These are phyloP conservation scores for Lacerta bilineata DNA, from an alignment of 2,797 vertebrate species.

Conservation along the genomic window DNA sequence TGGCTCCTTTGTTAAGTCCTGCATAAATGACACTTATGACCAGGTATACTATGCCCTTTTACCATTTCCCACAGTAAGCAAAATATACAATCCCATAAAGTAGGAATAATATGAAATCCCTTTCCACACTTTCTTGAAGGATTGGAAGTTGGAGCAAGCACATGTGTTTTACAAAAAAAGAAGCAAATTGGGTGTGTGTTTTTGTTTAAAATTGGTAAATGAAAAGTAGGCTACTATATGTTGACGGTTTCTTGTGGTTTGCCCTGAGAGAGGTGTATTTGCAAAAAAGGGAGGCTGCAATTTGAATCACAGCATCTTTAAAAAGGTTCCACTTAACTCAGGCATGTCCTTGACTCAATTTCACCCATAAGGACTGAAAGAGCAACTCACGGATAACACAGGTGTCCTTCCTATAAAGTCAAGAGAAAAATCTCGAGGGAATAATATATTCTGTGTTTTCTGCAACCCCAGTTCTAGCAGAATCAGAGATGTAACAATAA, in stretches of 20 bases:
- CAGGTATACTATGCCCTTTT: neutral
- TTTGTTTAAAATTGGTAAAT: neutral
- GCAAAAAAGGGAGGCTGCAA: neutral
- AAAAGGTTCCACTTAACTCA: neutral
- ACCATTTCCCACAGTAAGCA: neutral
- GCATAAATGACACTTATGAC: neutral
- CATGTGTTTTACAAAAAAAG: neutral
- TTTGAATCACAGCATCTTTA: neutral
- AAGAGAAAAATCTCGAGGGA: neutral
- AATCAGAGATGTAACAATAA: neutral
- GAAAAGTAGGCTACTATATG: neutral
- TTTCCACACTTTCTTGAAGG: neutral
- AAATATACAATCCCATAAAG: neutral
- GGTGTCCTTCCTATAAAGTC: neutral
- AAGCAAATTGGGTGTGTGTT: neutral
- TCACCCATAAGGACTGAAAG: neutral
- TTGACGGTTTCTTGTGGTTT: neutral
- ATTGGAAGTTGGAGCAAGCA: neutral
- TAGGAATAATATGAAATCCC: neutral
- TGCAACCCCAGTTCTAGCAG: neutral
- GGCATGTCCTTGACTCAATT: constrained; percentile 9
- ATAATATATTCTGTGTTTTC: neutral
- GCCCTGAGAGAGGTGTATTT: neutral
- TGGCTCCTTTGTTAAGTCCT: neutral
- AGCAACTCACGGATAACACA: neutral